Conservation (phyloP, 1,140 invertebrate genomes). For the silkworm (Bombyx mori) region DNA sequence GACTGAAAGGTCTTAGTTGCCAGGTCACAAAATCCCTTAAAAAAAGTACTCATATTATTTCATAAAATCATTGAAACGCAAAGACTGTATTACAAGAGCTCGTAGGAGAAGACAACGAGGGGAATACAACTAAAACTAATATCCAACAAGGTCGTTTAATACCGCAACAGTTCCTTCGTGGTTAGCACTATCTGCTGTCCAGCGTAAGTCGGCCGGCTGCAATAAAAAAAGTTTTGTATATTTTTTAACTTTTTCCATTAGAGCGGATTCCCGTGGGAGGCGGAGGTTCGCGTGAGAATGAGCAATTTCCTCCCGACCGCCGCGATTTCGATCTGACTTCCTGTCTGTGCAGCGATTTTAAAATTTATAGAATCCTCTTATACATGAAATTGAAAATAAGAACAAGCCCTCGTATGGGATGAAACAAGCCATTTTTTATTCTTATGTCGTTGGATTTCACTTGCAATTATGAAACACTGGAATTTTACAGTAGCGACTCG, state of each 20-base stretch:
- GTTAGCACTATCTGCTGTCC: constrained; percentile 4
- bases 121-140: background rate
- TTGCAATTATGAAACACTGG: background rate
- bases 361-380: constrained; percentile 60
- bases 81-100: background rate
- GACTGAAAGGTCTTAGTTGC: too few species aligned
- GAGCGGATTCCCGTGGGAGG: constrained; percentile 44
- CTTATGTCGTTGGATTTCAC: constrained; percentile 2
- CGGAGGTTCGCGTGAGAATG: constrained; percentile 60
- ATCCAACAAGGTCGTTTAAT: background rate
- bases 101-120: background rate
- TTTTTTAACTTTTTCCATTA: constrained; percentile 67
- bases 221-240: constrained; percentile 58
- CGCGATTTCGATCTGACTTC: constrained; percentile 66
- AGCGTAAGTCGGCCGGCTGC: constrained; percentile 23
- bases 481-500: too few species aligned
- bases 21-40: too few species aligned
- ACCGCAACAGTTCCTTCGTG: constrained; percentile 5
- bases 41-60: too few species aligned
- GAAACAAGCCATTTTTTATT: constrained; percentile 18
- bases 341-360: constrained; percentile 61
- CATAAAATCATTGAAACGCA: too few species aligned
- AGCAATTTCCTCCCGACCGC: constrained; percentile 63
- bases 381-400: constrained; percentile 57
- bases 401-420: constrained; percentile 26